A percentile compares a stretch with the other conserved stretches of the same genome.
Evolutionary conservation across 2,113 vertebrate species (phyloP).

Genomic region (Daphoenositta chrysoptera): DNA sequence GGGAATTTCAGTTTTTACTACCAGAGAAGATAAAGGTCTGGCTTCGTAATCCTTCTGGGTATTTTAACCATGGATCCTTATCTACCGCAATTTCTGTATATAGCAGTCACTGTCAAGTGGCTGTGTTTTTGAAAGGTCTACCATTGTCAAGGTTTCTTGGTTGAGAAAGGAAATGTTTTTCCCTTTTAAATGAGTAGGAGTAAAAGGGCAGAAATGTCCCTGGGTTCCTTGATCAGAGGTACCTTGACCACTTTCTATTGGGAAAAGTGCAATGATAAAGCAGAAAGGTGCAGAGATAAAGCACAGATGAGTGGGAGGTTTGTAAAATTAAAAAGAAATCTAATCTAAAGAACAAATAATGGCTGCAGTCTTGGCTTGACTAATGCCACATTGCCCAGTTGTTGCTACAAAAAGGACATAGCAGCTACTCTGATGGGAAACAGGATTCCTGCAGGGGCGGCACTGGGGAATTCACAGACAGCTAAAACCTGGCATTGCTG

Average conservation of each 20-base stretch:
- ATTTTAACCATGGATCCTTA: background rate
- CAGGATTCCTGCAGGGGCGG: background rate
- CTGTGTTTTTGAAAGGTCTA: background rate
- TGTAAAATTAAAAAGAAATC: background rate
- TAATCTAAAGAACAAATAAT: background rate
- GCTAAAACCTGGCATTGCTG: background rate
- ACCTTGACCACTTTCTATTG: background rate
- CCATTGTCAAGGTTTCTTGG: background rate
- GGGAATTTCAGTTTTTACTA: background rate
- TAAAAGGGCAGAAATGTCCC: background rate
- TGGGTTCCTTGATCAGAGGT: background rate
- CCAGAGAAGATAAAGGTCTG: background rate
- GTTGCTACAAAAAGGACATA: rapidly evolving
- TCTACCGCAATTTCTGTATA: background rate
- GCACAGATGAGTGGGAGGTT: background rate
- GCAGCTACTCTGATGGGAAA: background rate
- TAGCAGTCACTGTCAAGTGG: background rate
- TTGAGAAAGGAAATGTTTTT: background rate
- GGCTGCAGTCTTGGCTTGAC: background rate
- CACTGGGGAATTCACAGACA: background rate
- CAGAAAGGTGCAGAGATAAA: background rate
- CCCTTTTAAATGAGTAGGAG: background rate
- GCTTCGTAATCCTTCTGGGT: background rate
- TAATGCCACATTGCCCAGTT: background rate
- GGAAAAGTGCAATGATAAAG: background rate